Evolutionary conservation across 2,888 invertebrate species (phyloP).

Genomic region (Adelognathus sp.): DNA sequence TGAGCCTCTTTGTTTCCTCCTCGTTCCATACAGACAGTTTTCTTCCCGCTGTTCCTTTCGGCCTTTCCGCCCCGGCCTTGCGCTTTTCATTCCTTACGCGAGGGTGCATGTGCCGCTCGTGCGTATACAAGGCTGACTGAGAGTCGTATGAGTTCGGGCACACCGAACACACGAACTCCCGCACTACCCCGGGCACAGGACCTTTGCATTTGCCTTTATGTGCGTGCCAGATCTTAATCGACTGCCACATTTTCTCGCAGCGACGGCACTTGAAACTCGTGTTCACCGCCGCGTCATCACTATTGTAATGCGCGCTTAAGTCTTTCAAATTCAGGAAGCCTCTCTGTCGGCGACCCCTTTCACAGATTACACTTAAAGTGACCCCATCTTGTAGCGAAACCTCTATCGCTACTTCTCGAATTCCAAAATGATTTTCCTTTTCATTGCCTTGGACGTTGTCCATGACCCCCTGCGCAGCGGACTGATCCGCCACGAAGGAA

Average conservation of each 20-base stretch:
- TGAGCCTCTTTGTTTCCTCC: neutral
- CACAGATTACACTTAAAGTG: neutral
- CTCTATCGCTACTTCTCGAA: neutral
- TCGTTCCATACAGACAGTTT: neutral
- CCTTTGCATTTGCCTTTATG: constrained; percentile 43
- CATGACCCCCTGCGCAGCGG: neutral
- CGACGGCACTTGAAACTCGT: neutral
- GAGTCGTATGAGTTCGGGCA: constrained; percentile 4
- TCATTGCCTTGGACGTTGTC: neutral
- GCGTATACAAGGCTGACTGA: constrained; percentile 9
- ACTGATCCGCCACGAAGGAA: neutral
- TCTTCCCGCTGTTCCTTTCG: neutral
- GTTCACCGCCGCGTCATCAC: neutral
- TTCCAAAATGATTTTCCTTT: neutral
- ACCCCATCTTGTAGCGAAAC: neutral
- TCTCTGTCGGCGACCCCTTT: neutral
- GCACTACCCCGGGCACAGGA: neutral
- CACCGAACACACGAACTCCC: neutral
- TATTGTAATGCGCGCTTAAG: neutral
- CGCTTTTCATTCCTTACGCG: constrained; percentile 2
- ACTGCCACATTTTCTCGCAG: too few relatives aligned
- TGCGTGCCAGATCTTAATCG: neutral
- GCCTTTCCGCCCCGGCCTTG: neutral
- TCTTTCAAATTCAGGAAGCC: neutral
- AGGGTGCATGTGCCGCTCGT: constrained; percentile 45